phyloP scores from a whole-genome alignment of 1,140 invertebrate species.

The Drosophila auraria region DNA sequence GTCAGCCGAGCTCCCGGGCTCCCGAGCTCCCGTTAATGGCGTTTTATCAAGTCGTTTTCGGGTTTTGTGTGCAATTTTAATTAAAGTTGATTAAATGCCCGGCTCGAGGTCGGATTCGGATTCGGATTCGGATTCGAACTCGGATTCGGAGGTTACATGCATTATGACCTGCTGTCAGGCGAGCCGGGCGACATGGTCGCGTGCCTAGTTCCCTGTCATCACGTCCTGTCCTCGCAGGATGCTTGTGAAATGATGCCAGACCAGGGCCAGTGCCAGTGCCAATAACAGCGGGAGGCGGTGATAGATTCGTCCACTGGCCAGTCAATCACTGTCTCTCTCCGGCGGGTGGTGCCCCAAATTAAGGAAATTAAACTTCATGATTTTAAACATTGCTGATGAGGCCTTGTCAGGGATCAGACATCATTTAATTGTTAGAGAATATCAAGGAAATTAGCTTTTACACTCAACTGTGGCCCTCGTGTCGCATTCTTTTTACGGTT shows the following conservation, averaged over 20 bases:
- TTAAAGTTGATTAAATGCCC: constrained; percentile 57
- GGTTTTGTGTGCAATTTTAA: constrained; percentile 66
- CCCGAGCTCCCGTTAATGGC: constrained; percentile 44
- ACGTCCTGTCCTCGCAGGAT: constrained; percentile 2
- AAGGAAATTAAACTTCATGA: constrained; percentile 73
- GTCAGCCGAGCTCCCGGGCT: constrained; percentile 22
- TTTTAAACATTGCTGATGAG: constrained; percentile 27
- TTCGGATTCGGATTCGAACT: neutral
- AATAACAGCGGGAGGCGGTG: neutral
- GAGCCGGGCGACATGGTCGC: neutral
- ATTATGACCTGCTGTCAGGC: constrained; percentile 49
- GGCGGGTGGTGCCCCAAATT: constrained; percentile 20
- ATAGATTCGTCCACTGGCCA: constrained; percentile 19
- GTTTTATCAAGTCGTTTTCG: constrained; percentile 66
- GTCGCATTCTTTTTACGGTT: constrained; percentile 2
- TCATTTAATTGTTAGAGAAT: constrained; percentile 62
- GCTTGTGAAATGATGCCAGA: neutral
- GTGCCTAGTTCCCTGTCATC: neutral
- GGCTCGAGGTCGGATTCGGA: neutral
- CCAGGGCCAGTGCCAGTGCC: no score
- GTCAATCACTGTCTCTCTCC: constrained; percentile 26
- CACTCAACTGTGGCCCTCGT: constrained; percentile 2
- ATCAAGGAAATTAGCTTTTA: constrained; percentile 66
- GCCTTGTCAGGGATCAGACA: neutral
- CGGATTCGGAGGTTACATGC: constrained; percentile 29